A percentile compares a stretch with the other conserved stretches of the same genome.
phyloP scores from a whole-genome alignment of 2,888 invertebrate species.

The Chalcis sispes region DNA sequence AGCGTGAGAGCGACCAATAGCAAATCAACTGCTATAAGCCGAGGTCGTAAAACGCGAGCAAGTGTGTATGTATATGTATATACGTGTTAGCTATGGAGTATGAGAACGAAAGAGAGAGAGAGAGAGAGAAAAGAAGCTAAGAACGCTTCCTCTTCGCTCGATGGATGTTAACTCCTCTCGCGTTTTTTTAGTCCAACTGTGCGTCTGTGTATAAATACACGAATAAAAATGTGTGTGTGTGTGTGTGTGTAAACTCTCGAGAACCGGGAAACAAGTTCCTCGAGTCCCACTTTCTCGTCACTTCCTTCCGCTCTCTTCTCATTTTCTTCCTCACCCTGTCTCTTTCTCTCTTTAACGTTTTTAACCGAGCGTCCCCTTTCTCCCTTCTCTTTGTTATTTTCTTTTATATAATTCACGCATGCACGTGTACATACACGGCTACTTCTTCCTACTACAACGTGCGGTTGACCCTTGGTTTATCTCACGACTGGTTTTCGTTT shows the following conservation, averaged over 20 bases:
- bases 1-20: constrained; percentile 56
- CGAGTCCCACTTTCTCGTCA: constrained; percentile 54
- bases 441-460: no score
- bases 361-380: no score
- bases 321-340: constrained; percentile 41
- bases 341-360: background rate
- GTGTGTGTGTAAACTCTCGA: background rate
- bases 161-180: constrained; percentile 31
- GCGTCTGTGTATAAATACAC: no score
- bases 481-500: no score
- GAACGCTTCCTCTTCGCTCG: constrained; percentile 22
- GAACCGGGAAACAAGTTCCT: constrained; percentile 33
- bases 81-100: no score
- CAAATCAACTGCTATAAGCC: constrained; percentile 30
- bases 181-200: no score
- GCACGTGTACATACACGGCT: no score
- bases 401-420: constrained; percentile 7
- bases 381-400: background rate
- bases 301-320: constrained; percentile 45
- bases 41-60: constrained; percentile 28
- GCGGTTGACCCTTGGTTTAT: no score
- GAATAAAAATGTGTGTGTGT: background rate
- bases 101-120: background rate
- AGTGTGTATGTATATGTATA: no score
- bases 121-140: no score